Evolutionary conservation across 2,113 vertebrate species (phyloP).

Genomic region (Scolopax mira): DNA sequence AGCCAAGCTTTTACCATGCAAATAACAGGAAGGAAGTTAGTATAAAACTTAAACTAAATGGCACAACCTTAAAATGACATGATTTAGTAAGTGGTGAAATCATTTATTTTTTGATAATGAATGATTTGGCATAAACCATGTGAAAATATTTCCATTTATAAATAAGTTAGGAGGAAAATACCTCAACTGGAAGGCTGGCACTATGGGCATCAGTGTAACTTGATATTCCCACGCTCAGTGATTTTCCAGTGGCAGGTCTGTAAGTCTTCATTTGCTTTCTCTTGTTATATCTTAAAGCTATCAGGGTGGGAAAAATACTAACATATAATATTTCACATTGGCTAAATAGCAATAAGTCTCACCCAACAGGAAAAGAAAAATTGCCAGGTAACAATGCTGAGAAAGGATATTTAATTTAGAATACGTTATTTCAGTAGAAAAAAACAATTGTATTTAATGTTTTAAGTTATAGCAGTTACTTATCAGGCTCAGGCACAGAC

Average conservation of each 20-base stretch:
- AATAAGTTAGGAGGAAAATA: neutral
- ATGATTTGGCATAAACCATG: neutral
- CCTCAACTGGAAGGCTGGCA: neutral
- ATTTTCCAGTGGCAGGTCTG: neutral
- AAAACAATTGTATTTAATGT: neutral
- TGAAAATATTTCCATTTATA: neutral
- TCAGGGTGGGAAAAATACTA: neutral
- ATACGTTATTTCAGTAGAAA: neutral
- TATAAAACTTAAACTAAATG: neutral
- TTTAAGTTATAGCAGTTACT: neutral
- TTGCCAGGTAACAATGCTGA: neutral
- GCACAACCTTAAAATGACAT: neutral
- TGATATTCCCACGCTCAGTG: neutral
- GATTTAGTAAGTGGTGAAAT: neutral
- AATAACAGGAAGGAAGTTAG: slow-evolving; percentile 51
- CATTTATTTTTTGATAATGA: slow-evolving; percentile 18
- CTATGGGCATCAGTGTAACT: neutral
- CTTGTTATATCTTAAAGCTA: neutral
- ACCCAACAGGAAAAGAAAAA: neutral
- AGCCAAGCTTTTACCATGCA: neutral
- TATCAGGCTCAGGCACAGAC: neutral
- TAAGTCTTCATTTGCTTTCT: neutral
- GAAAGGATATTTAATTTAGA: neutral
- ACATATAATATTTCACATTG: neutral
- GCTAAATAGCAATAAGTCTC: neutral